Base-by-base conservation (phyloP, 2,888 invertebrate genomes). In the Polydrusus pterygomalis region DNA sequence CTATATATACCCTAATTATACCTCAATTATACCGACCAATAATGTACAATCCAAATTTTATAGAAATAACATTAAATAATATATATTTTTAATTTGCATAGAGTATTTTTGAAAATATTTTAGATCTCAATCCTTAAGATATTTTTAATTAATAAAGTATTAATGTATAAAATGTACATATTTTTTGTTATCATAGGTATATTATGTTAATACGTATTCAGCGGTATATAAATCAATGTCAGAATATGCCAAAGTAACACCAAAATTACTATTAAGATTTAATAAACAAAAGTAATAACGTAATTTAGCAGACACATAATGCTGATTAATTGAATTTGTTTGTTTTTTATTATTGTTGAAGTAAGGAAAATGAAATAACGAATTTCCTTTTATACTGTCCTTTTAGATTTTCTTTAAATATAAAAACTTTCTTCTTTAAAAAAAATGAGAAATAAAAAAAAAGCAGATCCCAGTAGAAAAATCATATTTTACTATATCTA, bases 21-120 rank as follows among this genome's bases (percentile, higher is more conserved):
- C 72, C 72, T 64, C 72, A 72, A 40, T 51, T 65, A 40, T 47
- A 74, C 70, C 74, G 74, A 74, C 74, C 74, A 74, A 74, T 62
- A 43, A 51, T 74, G 70, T 74, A 74, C 74, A 74, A 74, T 74
- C 74, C 70, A 74, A 70, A 74, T 70, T 70, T 74, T 38, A 60
- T 60, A 60, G 38, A 60, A 60, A 40, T 38, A 17, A 34, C 9
- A 9, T 30, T 34, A n/a, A 30, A 56, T n/a, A 56, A 34, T 13
- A 9, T 47, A 47, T 60, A 60, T 60, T 38, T 56, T 60, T 60
- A 60, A 60, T 30, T 60, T 60, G 17, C 9, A 60, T 60, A 60
- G 38, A 60, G 18, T 60, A 60, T 60, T 60, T 60, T 60, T 60
- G 18, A 40, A 38, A 11, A 60, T 60, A 2, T 40, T 60, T 17